Conservation (phyloP, 2,797 vertebrate species). For the Serranus cabrilla region DNA sequence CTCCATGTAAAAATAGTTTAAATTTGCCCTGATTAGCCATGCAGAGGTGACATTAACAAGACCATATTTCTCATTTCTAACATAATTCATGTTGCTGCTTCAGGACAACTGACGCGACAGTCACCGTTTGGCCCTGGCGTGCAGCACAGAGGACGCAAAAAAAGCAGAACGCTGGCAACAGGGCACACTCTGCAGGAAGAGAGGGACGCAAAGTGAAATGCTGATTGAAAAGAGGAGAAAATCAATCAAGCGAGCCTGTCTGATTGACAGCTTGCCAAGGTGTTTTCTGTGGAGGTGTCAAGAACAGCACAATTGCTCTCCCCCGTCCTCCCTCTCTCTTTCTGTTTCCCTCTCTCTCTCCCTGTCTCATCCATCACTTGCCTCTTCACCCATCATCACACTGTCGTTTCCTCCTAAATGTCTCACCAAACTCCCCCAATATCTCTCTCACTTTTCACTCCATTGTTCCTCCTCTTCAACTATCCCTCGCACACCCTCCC, state of each 20-base stretch:
- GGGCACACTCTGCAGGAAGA: constrained; percentile 68
- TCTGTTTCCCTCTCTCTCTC: constrained; percentile 56
- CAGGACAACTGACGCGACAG: constrained; percentile 24
- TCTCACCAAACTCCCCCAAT: constrained; percentile 72
- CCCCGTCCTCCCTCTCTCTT: constrained; percentile 60
- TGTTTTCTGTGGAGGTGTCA: constrained; percentile 88
- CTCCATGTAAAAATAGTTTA: not conserved
- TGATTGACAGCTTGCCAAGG: constrained; percentile 87
- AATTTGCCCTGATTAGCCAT: constrained; percentile 5
- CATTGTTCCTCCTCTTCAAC: constrained; percentile 66
- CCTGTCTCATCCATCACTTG: constrained; percentile 83
- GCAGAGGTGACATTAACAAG: constrained; percentile 19
- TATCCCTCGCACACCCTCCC: constrained; percentile 44
- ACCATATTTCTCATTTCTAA: constrained; percentile 34
- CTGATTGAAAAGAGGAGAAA: constrained; percentile 87
- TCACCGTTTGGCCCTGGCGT: constrained; percentile 29
- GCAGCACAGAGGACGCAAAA: constrained; percentile 27
- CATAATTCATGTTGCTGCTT: constrained; percentile 36
- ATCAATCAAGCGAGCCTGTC: constrained; percentile 82
- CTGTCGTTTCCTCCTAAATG: constrained; percentile 75
- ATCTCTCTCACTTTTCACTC: constrained; percentile 73
- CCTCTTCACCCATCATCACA: constrained; percentile 80
- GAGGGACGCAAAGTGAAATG: constrained; percentile 77
- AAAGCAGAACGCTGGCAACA: constrained; percentile 56
- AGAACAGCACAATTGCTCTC: constrained; percentile 84